Base-by-base conservation (phyloP, 2,113 vertebrate genomes). In the Pituophis catenifer region DNA sequence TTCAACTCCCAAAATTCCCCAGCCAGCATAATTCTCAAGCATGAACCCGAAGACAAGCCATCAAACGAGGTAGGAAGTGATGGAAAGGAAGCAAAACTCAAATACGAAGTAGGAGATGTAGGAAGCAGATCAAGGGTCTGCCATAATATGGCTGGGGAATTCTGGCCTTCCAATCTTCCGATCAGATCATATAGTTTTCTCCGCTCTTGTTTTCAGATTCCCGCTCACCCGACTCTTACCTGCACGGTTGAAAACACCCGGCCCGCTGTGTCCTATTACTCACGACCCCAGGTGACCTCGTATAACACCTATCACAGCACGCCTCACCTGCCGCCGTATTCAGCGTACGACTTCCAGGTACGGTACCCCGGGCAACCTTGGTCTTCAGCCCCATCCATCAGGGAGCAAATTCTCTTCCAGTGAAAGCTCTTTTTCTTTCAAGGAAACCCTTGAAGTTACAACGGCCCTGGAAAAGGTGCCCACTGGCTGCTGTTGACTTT, bases 311-410 rank as follows among this genome's bases (percentile, higher is more conserved):
- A 98, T 97, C 98, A 99, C 97, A 98, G 98, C 96, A 98, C 98
- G 97, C 98, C 99, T 96, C 98, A 98, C 94, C 98, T 99, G 96
- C 99, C 99, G 86, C 99, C 99, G 3, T 99, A 99, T 97, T 99
- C 99, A 0, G 98, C 99, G 4, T 99, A 99, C 0, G 99, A 99
- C 97, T 97, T 99, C 94, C 99, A 99, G 99, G 99, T 99, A 98
- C 65, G 96, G 81, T 1, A 26, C 12, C 1, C 29, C 12, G 2
- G 10, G 11, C 2, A 11, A 24, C 2, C 29, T 81, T 54, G 13
- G 10, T 10, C 38, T 59, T 91, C 5, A 70, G 33, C 13, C 5
- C 65, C 5, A 33, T 33, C 65, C 10, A 70, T 1, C 62, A 15
- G 65, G 13, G 12, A 75, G 65, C 13, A 33, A 4, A 33, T 6